Base-by-base conservation (phyloP, 2,113 vertebrate genomes). In the Lasiurus borealis region DNA sequence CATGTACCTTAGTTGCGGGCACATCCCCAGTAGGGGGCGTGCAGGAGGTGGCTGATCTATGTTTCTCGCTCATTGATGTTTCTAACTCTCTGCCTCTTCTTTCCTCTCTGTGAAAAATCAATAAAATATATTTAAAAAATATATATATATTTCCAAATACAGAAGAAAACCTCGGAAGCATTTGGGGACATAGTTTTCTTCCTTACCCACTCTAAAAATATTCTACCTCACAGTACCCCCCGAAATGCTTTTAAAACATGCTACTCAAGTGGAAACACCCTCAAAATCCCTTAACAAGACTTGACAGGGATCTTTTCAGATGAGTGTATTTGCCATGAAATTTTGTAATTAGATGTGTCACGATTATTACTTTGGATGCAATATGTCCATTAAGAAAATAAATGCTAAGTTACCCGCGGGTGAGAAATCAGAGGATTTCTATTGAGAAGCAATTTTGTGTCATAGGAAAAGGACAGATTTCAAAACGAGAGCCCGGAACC, bases 91-190 rank as follows among this genome's bases (percentile, higher is more conserved):
- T 40, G 40, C 40, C 40, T 40, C 40, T 40, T 40, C 40, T 40
- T 40, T 40, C 40, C 40, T 40, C 40, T 40, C 40, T 40, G 40
- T 40, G 40, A 40, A 40, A 40, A 40, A 40, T 40, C 40, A 40
- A 40, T 40, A 40, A 40, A 40, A 40, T 40, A 40, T 40, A 40
- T n/a, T n/a, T 40, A n/a, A n/a, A n/a, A n/a, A n/a, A n/a, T n/a
- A n/a, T n/a, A n/a, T n/a, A n/a, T 54, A 86, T 89, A 92, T 69
- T 84, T 92, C 18, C 59, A 90, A 87, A 92, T 36, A 62, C 76
- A 77, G 46, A 90, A 72, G 23, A 34, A 80, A 96, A 62, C 3
- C 44, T 83, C 50, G 7, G 23, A 83, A 62, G 21, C 6, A 31
- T 50, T 85, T 52, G 21, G 44, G 5, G 40, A 78, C 13, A 62